phyloP scores from a whole-genome alignment of 2,113 vertebrate species.

The Andinoacara biseriatus region DNA sequence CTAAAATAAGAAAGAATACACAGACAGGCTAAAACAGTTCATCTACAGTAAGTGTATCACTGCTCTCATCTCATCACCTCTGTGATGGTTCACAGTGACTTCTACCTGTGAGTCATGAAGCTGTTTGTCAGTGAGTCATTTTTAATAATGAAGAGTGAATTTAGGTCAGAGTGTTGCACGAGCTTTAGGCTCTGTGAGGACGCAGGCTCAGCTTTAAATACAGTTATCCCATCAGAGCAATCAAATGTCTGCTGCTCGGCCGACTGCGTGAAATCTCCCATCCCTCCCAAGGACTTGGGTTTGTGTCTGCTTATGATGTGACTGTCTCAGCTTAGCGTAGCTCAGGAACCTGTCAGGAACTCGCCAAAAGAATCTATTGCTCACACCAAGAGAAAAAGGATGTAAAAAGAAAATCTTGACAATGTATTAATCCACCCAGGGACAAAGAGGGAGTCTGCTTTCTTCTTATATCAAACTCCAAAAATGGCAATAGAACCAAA shows the following conservation, averaged over 20 bases:
- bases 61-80: too few species aligned
- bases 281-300: conserved; percentile 21
- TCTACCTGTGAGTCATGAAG: not conserved
- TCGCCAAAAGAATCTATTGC: not conserved
- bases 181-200: not conserved
- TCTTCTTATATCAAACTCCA: not conserved
- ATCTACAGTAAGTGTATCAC: not conserved
- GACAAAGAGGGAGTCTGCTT: not conserved
- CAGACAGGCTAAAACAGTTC: not conserved
- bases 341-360: conserved; percentile 13
- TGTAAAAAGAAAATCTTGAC: not conserved
- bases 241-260: conserved; percentile 4
- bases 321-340: conserved; percentile 15
- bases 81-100: not conserved
- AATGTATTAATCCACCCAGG: not conserved
- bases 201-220: not conserved
- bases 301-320: conserved; percentile 18
- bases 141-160: not conserved
- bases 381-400: not conserved
- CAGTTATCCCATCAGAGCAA: not conserved
- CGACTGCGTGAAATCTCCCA: not conserved
- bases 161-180: not conserved
- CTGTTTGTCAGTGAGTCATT: not conserved
- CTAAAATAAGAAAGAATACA: conserved; percentile 1
- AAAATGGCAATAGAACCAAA: not conserved